Conservation (phyloP, 2,888 invertebrate genomes). For the Ochropleura leucogaster region DNA sequence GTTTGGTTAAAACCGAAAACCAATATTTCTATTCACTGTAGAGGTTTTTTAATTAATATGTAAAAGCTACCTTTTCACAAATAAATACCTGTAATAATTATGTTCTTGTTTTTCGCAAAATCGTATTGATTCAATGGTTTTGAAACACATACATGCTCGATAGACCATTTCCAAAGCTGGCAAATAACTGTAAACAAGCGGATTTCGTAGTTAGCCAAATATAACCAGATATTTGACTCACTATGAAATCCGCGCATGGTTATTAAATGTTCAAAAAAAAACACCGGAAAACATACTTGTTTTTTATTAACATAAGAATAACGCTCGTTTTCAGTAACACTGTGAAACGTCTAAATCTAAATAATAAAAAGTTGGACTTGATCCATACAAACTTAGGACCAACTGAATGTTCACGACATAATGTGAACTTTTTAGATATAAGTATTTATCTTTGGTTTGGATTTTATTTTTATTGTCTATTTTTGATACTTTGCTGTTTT, state of each 20-base stretch:
- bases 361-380: too few relatives aligned
- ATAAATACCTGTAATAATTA: neutral
- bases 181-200: neutral
- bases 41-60: constrained; percentile 7
- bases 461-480: too few relatives aligned
- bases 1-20: constrained; percentile 21
- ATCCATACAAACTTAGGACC: too few relatives aligned
- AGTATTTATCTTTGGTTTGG: too few relatives aligned
- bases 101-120: neutral
- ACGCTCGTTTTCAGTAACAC: neutral
- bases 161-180: neutral
- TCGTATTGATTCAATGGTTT: neutral
- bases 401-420: too few relatives aligned
- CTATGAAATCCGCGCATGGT: too few relatives aligned
- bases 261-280: neutral
- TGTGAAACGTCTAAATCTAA: neutral
- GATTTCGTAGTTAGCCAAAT: too few relatives aligned
- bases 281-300: neutral
- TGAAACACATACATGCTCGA: neutral
- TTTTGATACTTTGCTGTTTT: too few relatives aligned
- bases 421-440: too few relatives aligned
- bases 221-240: too few relatives aligned
- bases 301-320: neutral
- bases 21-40: constrained; percentile 13
- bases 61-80: constrained; percentile 6